Conservation (phyloP, 1,140 invertebrate species). For the Scaptomyza pallida region DNA sequence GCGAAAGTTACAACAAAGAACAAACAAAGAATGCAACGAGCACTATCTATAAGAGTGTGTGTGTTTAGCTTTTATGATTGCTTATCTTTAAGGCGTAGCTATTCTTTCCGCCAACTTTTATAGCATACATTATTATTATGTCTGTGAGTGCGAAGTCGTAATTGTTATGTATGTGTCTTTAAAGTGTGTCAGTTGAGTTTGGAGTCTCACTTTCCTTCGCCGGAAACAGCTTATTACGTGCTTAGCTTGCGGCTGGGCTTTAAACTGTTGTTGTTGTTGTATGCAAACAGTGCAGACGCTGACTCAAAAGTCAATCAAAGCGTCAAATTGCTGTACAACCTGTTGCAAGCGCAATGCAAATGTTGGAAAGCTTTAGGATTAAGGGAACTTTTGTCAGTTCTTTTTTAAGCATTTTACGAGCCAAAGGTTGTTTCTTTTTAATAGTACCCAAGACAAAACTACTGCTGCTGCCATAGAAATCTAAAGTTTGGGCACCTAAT, state of each 20-base stretch:
- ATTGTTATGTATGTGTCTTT: slow-evolving; percentile 55
- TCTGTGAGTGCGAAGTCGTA: slow-evolving; percentile 59
- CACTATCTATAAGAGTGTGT: background rate
- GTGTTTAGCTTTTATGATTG: slow-evolving; percentile 32
- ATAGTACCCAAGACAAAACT: slow-evolving; percentile 3
- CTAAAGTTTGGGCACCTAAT: slow-evolving; percentile 40
- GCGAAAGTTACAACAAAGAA: slow-evolving; percentile 77
- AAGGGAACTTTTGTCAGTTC: background rate
- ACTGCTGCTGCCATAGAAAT: background rate
- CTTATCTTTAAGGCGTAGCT: slow-evolving; percentile 40
- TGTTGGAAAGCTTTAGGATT: background rate
- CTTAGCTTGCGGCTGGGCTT: slow-evolving; percentile 30
- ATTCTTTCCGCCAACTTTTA: slow-evolving; percentile 36
- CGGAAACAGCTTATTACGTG: slow-evolving; percentile 65
- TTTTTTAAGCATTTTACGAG: no score
- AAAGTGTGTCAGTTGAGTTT: slow-evolving; percentile 43
- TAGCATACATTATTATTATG: slow-evolving; percentile 55
- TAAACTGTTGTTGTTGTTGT: background rate
- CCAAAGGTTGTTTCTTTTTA: no score
- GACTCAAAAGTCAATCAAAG: slow-evolving; percentile 50
- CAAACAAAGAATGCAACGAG: slow-evolving; percentile 65
- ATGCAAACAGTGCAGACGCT: slow-evolving; percentile 8
- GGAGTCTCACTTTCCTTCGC: slow-evolving; percentile 23
- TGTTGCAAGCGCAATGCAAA: slow-evolving; percentile 15
- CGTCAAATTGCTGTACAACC: slow-evolving; percentile 27